phyloP scores from a whole-genome alignment of 2,888 invertebrate species.

The Heliconius erato region DNA sequence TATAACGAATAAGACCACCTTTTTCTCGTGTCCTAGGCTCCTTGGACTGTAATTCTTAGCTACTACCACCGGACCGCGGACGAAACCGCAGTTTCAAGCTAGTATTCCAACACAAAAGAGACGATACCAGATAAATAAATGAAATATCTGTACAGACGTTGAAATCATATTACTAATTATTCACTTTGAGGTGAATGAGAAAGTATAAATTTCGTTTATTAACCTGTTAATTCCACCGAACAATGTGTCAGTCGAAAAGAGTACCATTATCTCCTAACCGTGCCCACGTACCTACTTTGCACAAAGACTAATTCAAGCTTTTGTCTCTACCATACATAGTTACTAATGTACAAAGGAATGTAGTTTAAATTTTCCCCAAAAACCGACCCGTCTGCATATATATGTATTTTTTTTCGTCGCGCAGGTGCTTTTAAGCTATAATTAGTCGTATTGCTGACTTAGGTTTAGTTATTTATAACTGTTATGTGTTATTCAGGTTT shows the following conservation, averaged over 20 bases:
- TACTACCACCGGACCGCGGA: not conserved
- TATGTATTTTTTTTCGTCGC: slow-evolving; percentile 8
- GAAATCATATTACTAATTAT: slow-evolving; percentile 9
- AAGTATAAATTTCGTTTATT: slow-evolving; percentile 35
- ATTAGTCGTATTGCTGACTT: slow-evolving; percentile 27
- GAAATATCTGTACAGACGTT: not conserved
- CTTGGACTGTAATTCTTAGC: not conserved
- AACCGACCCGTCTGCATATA: slow-evolving; percentile 7
- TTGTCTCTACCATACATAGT: slow-evolving; percentile 80
- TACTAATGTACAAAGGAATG: slow-evolving; percentile 75
- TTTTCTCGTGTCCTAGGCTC: not conserved
- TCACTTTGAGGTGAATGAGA: slow-evolving; percentile 18
- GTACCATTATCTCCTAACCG: slow-evolving; percentile 79
- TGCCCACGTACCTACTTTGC: slow-evolving; percentile 73
- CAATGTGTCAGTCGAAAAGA: slow-evolving; percentile 59
- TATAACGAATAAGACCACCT: too few species aligned
- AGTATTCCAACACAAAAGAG: not conserved
- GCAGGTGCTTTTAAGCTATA: slow-evolving; percentile 18
- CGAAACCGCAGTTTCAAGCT: not conserved
- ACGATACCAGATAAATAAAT: not conserved
- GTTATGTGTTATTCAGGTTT: not conserved
- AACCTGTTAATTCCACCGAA: slow-evolving; percentile 41
- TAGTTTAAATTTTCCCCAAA: slow-evolving; percentile 30
- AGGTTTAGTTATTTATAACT: slow-evolving; percentile 6
- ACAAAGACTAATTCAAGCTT: slow-evolving; percentile 79